Conservation (phyloP, 35 echinoderm and acorn worm genomes). For the Antedon bifida region DNA sequence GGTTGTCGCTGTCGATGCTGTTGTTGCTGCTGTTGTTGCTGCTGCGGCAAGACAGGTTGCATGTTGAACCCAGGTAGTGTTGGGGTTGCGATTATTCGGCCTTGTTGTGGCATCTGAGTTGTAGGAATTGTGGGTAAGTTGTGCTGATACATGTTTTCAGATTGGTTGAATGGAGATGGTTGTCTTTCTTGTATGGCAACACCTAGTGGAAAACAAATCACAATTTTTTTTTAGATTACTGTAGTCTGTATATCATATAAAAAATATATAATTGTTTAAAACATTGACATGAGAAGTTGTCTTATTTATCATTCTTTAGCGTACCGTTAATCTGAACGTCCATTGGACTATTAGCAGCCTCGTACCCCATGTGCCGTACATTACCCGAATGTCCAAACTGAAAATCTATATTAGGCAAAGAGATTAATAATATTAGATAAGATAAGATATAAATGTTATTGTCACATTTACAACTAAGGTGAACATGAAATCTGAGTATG, state of each 20-base stretch:
- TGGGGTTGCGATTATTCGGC: not conserved
- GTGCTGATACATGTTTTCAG: not conserved
- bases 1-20: slow-evolving; percentile 32
- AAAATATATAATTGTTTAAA: too few relatives aligned
- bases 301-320: too few relatives aligned
- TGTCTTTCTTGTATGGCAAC: not conserved
- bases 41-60: slow-evolving; percentile 9
- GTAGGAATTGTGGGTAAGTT: not conserved
- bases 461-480: too few relatives aligned
- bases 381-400: not conserved
- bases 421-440: too few relatives aligned
- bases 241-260: too few relatives aligned
- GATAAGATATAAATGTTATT: too few relatives aligned
- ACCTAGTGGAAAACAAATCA: not conserved
- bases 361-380: too few relatives aligned
- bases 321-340: too few relatives aligned
- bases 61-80: not conserved
- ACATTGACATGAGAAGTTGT: too few relatives aligned
- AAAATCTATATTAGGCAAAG: not conserved
- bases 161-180: not conserved
- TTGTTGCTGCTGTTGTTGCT: slow-evolving; percentile 23
- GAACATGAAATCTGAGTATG: too few relatives aligned
- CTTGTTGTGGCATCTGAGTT: not conserved
- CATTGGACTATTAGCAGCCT: not conserved
- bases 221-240: too few relatives aligned